Evolutionary conservation across 2,113 vertebrate genomes (phyloP).

Genomic region (Tragelaphus scriptus): DNA sequence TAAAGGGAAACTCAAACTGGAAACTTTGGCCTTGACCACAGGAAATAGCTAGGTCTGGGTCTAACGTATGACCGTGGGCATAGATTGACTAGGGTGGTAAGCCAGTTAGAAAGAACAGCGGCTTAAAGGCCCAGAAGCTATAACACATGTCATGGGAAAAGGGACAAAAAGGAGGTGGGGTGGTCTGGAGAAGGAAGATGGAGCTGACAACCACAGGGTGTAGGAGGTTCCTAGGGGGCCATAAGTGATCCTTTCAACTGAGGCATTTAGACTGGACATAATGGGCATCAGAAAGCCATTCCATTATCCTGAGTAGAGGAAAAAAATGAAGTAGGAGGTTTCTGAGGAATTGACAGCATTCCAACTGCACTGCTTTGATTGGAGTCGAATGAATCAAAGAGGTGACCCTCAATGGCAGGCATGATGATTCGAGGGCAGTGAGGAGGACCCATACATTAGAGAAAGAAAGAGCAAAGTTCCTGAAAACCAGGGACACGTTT

Average conservation of each 20-base stretch:
- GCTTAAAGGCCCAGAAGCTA: not conserved
- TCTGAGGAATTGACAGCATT: not conserved
- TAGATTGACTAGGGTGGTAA: not conserved
- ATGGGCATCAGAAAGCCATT: not conserved
- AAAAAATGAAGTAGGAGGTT: not conserved
- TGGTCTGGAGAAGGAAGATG: not conserved
- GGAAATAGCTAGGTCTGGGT: not conserved
- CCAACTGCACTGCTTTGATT: not conserved
- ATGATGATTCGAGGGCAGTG: rapidly evolving
- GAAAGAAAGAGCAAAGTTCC: not conserved
- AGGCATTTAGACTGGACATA: not conserved
- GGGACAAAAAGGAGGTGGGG: not conserved
- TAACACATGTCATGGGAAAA: not conserved
- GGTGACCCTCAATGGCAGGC: too few species aligned
- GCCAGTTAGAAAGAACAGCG: not conserved
- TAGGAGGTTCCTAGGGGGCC: not conserved
- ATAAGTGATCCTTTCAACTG: not conserved
- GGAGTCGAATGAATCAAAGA: not conserved
- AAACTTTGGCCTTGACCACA: not conserved
- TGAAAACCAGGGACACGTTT: not conserved
- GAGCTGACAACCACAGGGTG: too few species aligned
- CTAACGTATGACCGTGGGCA: rapidly evolving
- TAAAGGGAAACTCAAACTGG: not conserved
- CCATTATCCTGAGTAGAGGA: not conserved
- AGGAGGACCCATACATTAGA: too few species aligned